These are phyloP conservation scores for Spisula subtruncata DNA, from an alignment of 2,888 invertebrate species.

Conservation along the genomic window DNA sequence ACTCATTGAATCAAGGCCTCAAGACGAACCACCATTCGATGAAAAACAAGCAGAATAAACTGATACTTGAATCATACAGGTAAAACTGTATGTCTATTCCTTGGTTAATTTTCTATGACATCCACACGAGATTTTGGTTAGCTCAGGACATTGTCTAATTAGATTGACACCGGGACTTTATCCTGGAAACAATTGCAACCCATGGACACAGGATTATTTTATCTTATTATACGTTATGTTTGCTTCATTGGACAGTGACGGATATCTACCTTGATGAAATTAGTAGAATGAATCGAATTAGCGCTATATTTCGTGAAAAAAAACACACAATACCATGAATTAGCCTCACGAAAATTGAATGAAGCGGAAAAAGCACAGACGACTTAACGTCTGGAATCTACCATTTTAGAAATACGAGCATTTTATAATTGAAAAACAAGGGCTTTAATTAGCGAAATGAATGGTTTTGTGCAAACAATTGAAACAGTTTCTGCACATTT, in stretches of 20 bases:
- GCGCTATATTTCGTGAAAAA: not conserved
- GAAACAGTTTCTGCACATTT: not conserved
- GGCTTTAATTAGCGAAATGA: not conserved
- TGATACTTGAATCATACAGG: not conserved
- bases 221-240: not conserved
- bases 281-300: constrained; percentile 26
- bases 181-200: not conserved
- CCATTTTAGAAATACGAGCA: not conserved
- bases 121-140: constrained; percentile 21
- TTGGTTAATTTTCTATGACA: constrained; percentile 10
- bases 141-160: not conserved
- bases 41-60: not conserved
- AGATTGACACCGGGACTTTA: not conserved
- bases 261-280: constrained; percentile 11
- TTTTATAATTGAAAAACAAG: not conserved
- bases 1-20: no score
- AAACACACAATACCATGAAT: not conserved
- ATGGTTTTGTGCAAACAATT: not conserved
- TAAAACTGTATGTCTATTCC: not conserved
- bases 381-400: not conserved
- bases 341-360: not conserved
- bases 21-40: no score
- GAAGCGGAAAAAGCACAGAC: constrained; percentile 16
- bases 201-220: not conserved
- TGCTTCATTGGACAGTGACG: constrained; percentile 22